Conservation (phyloP, 2,888 invertebrate species). For the Cacoxenus indagator region DNA sequence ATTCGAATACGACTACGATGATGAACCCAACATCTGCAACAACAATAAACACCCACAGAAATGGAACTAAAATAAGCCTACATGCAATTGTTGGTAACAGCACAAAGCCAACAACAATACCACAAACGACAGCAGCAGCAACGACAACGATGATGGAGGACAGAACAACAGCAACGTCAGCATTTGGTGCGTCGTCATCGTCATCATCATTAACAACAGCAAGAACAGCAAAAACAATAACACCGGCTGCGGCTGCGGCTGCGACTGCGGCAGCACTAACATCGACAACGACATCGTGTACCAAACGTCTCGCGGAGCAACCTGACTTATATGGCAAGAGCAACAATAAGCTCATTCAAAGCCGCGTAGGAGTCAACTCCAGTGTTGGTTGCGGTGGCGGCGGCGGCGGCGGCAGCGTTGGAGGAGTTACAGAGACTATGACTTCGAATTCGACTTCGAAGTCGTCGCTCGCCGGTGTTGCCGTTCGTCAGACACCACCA, state of each 20-base stretch:
- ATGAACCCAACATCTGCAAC: constrained; percentile 35
- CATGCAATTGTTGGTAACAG: constrained; percentile 65
- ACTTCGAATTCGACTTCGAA: constrained; percentile 30
- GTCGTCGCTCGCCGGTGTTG: constrained; percentile 22
- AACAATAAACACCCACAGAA: constrained; percentile 65
- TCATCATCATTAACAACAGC: constrained; percentile 42
- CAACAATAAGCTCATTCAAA: constrained; percentile 47
- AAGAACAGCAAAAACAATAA: constrained; percentile 24
- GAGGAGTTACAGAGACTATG: background rate
- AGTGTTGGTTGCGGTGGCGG: constrained; percentile 43
- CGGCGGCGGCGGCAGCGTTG: constrained; percentile 5
- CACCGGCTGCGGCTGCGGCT: constrained; percentile 24
- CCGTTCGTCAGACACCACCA: constrained; percentile 57
- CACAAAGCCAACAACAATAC: constrained; percentile 30
- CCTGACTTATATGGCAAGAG: constrained; percentile 64
- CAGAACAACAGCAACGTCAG: constrained; percentile 44
- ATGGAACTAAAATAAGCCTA: constrained; percentile 67
- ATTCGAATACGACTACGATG: constrained; percentile 50
- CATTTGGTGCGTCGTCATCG: constrained; percentile 22
- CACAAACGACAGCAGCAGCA: constrained; percentile 33
- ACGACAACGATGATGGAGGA: constrained; percentile 44
- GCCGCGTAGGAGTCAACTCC: constrained; percentile 57
- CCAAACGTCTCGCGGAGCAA: constrained; percentile 61
- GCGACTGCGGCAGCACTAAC: constrained; percentile 34
- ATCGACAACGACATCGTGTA: constrained; percentile 42